Evolutionary conservation across 2,888 invertebrate species (phyloP), one percentile per base, ranked within the genome.

Genomic region (Allygus modestus): DNA sequence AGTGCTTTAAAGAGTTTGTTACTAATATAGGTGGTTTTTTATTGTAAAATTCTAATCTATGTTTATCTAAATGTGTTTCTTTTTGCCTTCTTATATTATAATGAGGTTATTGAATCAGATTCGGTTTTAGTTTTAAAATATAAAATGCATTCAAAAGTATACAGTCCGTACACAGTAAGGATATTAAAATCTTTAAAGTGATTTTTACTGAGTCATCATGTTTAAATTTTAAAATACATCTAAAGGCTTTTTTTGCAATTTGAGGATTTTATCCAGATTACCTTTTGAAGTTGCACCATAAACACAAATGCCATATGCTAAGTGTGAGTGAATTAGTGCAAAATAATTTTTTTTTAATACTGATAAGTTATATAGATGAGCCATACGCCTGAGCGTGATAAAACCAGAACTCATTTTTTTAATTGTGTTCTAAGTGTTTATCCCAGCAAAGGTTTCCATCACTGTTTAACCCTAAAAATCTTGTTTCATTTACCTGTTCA

Each of bases 371-470:
- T 23, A 58, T 23, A 58, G 12, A 58, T 20, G 58, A 23, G 12
- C 58, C 58, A 58, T 58, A 17, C 58, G 23, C 20, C 17, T 58
- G 2, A 58, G 9, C 1, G 58, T 20, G 20, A 20, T 20, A 2
- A 58, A 7, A 58, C 23, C 20, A 23, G 58, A 58, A 12, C 58
- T 23, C 1, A 58, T 51, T 58, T 58, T 58, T 20, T 58, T 58
- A 58, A 23, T 23, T 58, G 23, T 58, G 58, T 58, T 58, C 58
- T 2, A 12, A 2, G 20, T 58, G 58, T 2, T 58, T 2, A 58
- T 58, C 58, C 23, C 20, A 58, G 58, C 58, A 17, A 23, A 58
- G 23, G 58, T 58, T 58, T 58, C 20, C 23, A 58, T 58, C 58
- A 58, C 7, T 58, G 12, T 58, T 58, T 20, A 58, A 58, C 58